These are phyloP conservation scores for Nannoperca obscura DNA, from an alignment of 2,797 vertebrate genomes.

Conservation along the genomic window DNA sequence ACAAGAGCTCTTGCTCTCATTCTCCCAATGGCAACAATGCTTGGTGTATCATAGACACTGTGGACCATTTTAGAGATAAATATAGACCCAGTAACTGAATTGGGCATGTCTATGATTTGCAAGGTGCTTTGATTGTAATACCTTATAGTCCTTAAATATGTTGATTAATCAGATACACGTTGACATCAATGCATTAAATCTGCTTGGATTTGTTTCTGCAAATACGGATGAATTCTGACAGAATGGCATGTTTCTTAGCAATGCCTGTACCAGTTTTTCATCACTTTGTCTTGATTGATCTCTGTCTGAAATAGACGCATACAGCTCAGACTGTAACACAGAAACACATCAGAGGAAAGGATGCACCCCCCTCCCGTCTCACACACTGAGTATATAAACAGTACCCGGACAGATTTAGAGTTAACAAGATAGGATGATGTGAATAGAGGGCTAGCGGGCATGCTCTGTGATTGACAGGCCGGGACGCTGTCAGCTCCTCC, in stretches of 20 bases:
- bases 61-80: conserved; percentile 42
- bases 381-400: conserved; percentile 54
- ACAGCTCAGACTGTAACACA: conserved; percentile 49
- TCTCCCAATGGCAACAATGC: conserved; percentile 55
- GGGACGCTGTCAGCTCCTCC: conserved; percentile 92
- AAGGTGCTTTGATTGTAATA: conserved; percentile 33
- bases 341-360: conserved; percentile 49
- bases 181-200: conserved; percentile 39
- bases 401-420: conserved; percentile 70
- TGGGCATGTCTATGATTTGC: conserved; percentile 21
- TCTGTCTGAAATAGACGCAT: conserved; percentile 43
- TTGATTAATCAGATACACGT: conserved; percentile 33
- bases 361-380: conserved; percentile 1
- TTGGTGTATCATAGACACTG: conserved; percentile 28
- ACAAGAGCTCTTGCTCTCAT: conserved; percentile 90
- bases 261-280: conserved; percentile 44
- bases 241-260: conserved; percentile 33
- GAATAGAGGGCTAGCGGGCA: conserved; percentile 75
- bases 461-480: conserved; percentile 91
- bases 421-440: conserved; percentile 82
- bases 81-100: conserved; percentile 42
- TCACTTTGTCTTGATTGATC: conserved; percentile 64
- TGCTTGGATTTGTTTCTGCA: conserved; percentile 30
- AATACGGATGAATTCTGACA: conserved; percentile 32
- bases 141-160: conserved; percentile 25